A percentile compares a stretch with the other conserved stretches of the same genome.
Conservation (phyloP, 2,113 vertebrate genomes). For the Perccottus glenii region DNA sequence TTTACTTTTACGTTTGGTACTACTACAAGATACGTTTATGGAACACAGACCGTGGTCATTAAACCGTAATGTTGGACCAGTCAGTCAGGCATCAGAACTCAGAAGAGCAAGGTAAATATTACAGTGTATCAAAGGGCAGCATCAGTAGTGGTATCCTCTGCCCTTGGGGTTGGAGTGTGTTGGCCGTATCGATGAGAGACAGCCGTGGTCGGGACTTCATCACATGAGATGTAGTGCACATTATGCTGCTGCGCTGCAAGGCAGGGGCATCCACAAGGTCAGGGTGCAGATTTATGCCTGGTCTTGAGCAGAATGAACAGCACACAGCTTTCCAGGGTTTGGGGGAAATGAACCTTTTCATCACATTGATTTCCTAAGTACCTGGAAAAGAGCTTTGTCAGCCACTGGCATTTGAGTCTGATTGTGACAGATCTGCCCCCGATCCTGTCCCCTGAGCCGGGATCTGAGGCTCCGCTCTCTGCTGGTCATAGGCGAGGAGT, state of each 20-base stretch:
- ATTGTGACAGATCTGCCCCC: constrained; percentile 77
- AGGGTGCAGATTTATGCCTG: constrained; percentile 73
- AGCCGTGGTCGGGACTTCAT: constrained; percentile 70
- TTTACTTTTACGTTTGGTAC: too few relatives aligned
- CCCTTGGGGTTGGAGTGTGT: constrained; percentile 36
- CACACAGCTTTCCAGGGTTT: constrained; percentile 63
- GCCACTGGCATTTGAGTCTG: constrained; percentile 72
- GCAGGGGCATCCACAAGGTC: constrained; percentile 74
- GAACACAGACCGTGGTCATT: neutral
- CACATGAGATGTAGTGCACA: constrained; percentile 62
- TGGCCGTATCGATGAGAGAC: constrained; percentile 69
- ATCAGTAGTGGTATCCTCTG: constrained; percentile 29
- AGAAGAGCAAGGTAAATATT: constrained; percentile 40
- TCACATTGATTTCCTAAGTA: constrained; percentile 80
- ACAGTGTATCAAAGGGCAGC: constrained; percentile 47
- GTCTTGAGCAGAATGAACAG: constrained; percentile 71
- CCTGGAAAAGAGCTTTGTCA: constrained; percentile 78
- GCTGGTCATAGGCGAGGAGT: constrained; percentile 51
- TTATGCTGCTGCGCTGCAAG: constrained; percentile 65
- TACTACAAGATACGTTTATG: too few relatives aligned
- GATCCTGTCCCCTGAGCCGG: constrained; percentile 56
- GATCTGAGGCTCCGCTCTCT: constrained; percentile 57
- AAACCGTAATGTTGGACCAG: constrained; percentile 1
- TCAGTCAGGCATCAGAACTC: constrained; percentile 16
- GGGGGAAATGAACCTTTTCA: constrained; percentile 79